Base-by-base conservation (phyloP, 2,888 invertebrate species). In the Hermaeophaga mercurialis region DNA sequence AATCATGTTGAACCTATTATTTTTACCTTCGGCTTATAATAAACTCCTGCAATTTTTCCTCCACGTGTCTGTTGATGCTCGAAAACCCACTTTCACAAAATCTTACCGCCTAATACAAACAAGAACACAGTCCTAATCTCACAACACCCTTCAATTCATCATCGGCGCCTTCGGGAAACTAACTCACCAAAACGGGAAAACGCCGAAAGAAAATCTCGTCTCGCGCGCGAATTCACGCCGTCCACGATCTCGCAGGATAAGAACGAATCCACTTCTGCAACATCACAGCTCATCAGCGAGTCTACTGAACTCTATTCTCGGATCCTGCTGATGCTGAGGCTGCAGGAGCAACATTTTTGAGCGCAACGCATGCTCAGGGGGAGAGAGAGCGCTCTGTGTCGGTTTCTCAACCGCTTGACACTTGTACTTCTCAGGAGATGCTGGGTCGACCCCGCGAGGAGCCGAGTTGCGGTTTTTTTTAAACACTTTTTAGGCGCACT, bases 401-500 rank as follows among this genome's bases (percentile, higher is more conserved):
- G 55, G 56, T 54, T 66, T 67, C 64, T 65, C 70, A 73, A 71
- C 72, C 70, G 72, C 71, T 70, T 71, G 71, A 72, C 73, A 73
- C 73, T 73, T 73, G 66, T 67, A 65, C 68, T 69, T 63, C 65
- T 63, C 61, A 61, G 62, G 62, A 65, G 66, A 64, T 66, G 69
- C 64, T 63, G 64, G 41, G 52, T 43, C 64, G 66, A 65, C 65
- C 65, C 60, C 58, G 22, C 31, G 31, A n/a, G n/a, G 50, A 14
- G 41, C 33, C 15, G 14, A 33, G 12, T 39, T 48, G 22, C 19
- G 7, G 26, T 4, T 15, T 58, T 55, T 26, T 47, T 15, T 7
- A 7, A 7, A 11, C 15, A 15, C 14, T 5, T n/a, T 22, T 22
- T 22, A 5, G 7, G 7, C 7, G 22, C 22, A 22, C 22, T 3